Conservation (phyloP, 2,888 invertebrate genomes). For the Eupsilia transversa region DNA sequence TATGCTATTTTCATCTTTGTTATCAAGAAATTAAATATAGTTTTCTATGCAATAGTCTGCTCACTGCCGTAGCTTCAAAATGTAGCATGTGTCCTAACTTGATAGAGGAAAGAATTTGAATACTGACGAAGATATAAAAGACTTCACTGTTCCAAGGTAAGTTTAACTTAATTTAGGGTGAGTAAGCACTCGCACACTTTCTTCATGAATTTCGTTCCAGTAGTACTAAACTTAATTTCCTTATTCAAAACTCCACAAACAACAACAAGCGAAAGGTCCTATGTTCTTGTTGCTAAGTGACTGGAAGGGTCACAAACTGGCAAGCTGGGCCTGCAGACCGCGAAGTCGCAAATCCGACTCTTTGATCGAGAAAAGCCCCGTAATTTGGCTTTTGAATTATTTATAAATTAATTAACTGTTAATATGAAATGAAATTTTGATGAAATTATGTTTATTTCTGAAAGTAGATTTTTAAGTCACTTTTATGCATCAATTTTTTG, state of each 20-base stretch:
- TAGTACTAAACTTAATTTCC: not conserved
- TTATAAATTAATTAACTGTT: too few relatives aligned
- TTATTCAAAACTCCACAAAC: not conserved
- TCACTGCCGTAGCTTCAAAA: not conserved
- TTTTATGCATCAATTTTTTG: too few relatives aligned
- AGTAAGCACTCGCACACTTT: not conserved
- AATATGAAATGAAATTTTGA: too few relatives aligned
- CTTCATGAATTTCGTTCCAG: not conserved
- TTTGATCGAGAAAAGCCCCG: not conserved
- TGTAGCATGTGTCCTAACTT: not conserved
- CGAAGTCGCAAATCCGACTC: not conserved
- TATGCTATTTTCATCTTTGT: not conserved
- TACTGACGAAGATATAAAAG: not conserved
- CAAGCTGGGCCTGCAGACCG: not conserved
- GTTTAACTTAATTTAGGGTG: not conserved
- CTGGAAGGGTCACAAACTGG: not conserved
- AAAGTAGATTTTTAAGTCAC: too few relatives aligned
- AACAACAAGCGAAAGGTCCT: not conserved
- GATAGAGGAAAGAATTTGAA: not conserved
- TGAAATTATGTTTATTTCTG: too few relatives aligned
- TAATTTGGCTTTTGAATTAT: not conserved
- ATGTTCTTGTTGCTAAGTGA: slow-evolving; percentile 5
- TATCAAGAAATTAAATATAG: not conserved
- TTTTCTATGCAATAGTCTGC: not conserved
- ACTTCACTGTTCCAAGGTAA: not conserved